phyloP scores from a whole-genome alignment of 2,113 vertebrate species.

The Alaudala cheleensis region DNA sequence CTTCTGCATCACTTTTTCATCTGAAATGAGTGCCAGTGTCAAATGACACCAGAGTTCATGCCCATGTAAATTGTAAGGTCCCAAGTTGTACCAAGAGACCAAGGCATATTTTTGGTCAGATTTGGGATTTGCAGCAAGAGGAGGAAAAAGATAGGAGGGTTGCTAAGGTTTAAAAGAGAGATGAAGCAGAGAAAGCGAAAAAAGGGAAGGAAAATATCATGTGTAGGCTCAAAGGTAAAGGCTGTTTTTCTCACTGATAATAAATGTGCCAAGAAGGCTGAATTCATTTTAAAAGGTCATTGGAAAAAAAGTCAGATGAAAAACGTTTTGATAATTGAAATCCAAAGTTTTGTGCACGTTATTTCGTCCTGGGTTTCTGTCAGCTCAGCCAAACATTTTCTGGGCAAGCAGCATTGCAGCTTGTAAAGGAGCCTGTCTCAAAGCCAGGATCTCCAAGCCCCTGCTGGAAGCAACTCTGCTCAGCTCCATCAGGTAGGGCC shows the following conservation, averaged over 20 bases:
- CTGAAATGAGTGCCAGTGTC: not conserved
- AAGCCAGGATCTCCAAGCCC: not conserved
- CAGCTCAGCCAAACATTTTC: not conserved
- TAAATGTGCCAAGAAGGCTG: not conserved
- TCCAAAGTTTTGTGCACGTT: not conserved
- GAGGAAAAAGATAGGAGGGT: not conserved
- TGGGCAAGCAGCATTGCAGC: not conserved
- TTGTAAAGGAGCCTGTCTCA: not conserved
- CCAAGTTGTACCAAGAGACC: not conserved
- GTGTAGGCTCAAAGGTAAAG: not conserved
- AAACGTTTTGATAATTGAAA: not conserved
- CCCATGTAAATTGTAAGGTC: not conserved
- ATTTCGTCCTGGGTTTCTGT: not conserved
- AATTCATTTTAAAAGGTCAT: not conserved
- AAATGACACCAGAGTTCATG: not conserved
- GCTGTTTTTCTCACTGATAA: not conserved
- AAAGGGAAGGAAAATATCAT: not conserved
- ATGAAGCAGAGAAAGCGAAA: not conserved
- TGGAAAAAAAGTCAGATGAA: not conserved
- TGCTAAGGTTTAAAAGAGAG: not conserved
- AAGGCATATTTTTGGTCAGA: not conserved
- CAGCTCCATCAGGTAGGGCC: not conserved
- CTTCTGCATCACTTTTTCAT: not conserved
- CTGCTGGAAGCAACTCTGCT: not conserved
- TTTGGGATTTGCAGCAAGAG: not conserved